Conservation (phyloP, 2,888 invertebrate species). For the Apocheima hispidaria region DNA sequence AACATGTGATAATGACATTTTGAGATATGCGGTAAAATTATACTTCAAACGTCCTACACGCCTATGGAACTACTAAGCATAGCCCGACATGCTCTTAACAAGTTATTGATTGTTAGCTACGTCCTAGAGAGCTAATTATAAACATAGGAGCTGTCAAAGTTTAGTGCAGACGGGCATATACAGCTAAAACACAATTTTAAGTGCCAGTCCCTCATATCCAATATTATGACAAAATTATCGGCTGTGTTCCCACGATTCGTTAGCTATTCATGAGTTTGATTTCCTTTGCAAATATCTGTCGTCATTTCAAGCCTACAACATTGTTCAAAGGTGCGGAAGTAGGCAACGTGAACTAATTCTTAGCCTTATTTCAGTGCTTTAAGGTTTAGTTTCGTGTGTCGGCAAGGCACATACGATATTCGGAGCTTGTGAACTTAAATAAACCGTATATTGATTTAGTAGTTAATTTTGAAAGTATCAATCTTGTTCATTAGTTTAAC, state of each 20-base stretch:
- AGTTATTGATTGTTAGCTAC: too few species aligned
- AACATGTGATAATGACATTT: too few species aligned
- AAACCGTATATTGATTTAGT: neutral
- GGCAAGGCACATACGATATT: neutral
- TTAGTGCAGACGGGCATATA: too few species aligned
- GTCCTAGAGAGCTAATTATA: too few species aligned
- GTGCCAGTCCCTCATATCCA: constrained; percentile 15
- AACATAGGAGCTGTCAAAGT: too few species aligned
- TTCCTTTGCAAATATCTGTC: constrained; percentile 55
- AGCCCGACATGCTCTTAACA: too few species aligned
- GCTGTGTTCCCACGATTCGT: constrained; percentile 55
- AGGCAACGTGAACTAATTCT: constrained; percentile 8
- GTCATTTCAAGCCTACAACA: constrained; percentile 41
- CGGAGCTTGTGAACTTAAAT: constrained; percentile 1
- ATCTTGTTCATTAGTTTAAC: too few species aligned
- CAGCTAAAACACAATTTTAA: too few species aligned
- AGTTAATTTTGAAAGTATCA: too few species aligned
- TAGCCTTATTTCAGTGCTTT: constrained; percentile 1
- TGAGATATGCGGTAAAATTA: too few species aligned
- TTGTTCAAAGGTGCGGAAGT: constrained; percentile 32
- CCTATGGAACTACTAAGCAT: too few species aligned
- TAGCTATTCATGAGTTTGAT: constrained; percentile 65
- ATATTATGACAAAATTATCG: constrained; percentile 43
- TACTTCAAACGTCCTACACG: too few species aligned
- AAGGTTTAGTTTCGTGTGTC: constrained; percentile 17